A percentile compares a stretch with the other conserved stretches of the same genome.
These are phyloP conservation scores for Latheticus oryzae DNA, from an alignment of 2,888 invertebrate species.

Conservation along the genomic window DNA sequence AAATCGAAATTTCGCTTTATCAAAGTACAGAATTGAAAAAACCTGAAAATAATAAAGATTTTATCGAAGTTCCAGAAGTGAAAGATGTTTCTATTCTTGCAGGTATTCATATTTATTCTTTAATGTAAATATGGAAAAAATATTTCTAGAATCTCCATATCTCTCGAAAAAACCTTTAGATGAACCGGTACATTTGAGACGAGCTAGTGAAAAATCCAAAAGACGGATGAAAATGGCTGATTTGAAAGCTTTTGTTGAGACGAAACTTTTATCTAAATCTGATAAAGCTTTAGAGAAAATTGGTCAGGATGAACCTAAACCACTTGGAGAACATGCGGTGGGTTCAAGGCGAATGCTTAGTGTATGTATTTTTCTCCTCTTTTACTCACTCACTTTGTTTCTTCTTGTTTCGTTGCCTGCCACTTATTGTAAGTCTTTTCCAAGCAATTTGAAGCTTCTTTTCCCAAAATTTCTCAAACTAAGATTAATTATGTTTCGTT, in stretches of 20 bases:
- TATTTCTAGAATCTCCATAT: conserved; percentile 67
- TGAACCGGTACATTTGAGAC: conserved; percentile 69
- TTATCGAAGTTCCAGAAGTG: conserved; percentile 81
- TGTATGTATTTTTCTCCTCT: conserved; percentile 59
- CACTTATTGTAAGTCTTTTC: conserved; percentile 16
- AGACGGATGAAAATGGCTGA: conserved; percentile 93
- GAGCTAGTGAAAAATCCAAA: conserved; percentile 86
- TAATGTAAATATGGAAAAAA: too few species aligned
- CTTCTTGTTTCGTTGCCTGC: conserved; percentile 22
- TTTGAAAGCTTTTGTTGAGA: conserved; percentile 90
- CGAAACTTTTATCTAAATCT: conserved; percentile 89
- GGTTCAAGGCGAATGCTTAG: conserved; percentile 66
- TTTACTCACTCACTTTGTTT: conserved; percentile 25
- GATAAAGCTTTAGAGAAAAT: conserved; percentile 92
- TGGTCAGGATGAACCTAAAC: conserved; percentile 78
- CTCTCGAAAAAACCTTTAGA: conserved; percentile 62
- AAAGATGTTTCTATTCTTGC: conserved; percentile 75
- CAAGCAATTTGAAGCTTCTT: background rate
- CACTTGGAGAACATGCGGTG: conserved; percentile 73
- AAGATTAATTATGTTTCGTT: conserved; percentile 16
- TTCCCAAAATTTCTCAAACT: background rate
- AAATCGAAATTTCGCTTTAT: conserved; percentile 89
- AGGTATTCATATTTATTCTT: too few species aligned
- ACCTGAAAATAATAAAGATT: conserved; percentile 75
- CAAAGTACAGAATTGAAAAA: conserved; percentile 80